These are phyloP conservation scores for Pontoporia blainvillei DNA, from an alignment of 2,113 vertebrate species.

Conservation along the genomic window DNA sequence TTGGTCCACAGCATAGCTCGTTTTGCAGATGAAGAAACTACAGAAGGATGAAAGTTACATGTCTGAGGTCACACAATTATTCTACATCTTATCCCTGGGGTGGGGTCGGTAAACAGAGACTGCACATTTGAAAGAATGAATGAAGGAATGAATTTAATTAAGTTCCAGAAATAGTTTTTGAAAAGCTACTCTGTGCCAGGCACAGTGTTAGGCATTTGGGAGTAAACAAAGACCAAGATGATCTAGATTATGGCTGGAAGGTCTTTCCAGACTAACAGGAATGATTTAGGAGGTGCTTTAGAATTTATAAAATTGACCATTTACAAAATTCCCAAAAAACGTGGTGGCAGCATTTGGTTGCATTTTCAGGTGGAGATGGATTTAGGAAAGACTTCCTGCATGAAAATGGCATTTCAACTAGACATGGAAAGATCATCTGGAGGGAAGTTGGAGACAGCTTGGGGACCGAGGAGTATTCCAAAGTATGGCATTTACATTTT, in stretches of 20 bases:
- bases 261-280: neutral
- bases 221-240: constrained; percentile 2
- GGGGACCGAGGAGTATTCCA: neutral
- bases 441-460: neutral
- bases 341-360: neutral
- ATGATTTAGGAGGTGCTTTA: neutral
- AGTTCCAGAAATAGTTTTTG: constrained; percentile 29
- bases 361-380: neutral
- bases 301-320: constrained; percentile 1
- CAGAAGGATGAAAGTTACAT: neutral
- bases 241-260: constrained; percentile 2
- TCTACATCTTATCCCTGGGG: neutral
- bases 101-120: neutral
- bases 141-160: neutral
- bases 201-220: neutral
- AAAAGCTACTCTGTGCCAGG: neutral
- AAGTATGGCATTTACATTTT: neutral
- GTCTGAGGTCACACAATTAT: neutral
- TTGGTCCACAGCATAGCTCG: neutral
- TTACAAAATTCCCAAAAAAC: neutral
- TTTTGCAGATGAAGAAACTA: neutral
- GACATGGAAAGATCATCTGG: rapidly evolving
- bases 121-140: neutral
- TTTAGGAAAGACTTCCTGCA: neutral
- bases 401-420: neutral